Evolutionary conservation across 2,888 invertebrate species (phyloP), one percentile per base, ranked within the genome.

Genomic region (Synergus umbraculus): DNA sequence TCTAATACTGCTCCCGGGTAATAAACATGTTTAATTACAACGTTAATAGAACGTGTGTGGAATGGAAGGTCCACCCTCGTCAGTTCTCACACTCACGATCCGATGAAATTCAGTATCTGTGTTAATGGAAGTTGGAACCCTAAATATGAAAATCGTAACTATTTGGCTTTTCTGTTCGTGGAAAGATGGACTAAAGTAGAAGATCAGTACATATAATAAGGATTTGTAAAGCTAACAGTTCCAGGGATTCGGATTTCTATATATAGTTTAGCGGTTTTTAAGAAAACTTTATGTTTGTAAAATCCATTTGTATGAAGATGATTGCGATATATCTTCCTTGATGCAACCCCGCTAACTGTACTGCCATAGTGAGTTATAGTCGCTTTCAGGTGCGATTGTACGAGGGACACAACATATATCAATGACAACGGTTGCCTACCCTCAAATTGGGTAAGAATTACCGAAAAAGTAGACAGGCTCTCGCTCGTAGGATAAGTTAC

Each of bases 11-110:
- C 66, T 66, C 66, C 66, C 43, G 66, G 86, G 86, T 87, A 88
- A 89, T 89, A 88, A 89, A 89, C 88, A 87, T 87, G 87, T 88
- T 89, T 88, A 88, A 89, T 89, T 89, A 87, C 66, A 66, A 43
- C 43, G 43, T 41, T 66, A 66, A 66, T 66, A 66, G 66, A 18
- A 66, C 66, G 66, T 66, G 66, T 66, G 66, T 43, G 66, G 66
- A 43, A n/a, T 44, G 66, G 44, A 66, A 44, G 43, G 66, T 65
- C 65, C 76, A 77, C 69, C 64, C 77, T 66, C 58, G 69, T 43
- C 49, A 41, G 60, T 46, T 76, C 37, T 63, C 37, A 37, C 54
- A 76, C 54, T 41, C 54, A 15, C 29, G 76, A 73, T 58, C 41
- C 76, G 76, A 65, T 60, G 18, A 63, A 76, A 65, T 46, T 73